These are phyloP conservation scores for Phrynocephalus forsythii DNA, from an alignment of 2,797 vertebrate genomes.

Conservation along the genomic window DNA sequence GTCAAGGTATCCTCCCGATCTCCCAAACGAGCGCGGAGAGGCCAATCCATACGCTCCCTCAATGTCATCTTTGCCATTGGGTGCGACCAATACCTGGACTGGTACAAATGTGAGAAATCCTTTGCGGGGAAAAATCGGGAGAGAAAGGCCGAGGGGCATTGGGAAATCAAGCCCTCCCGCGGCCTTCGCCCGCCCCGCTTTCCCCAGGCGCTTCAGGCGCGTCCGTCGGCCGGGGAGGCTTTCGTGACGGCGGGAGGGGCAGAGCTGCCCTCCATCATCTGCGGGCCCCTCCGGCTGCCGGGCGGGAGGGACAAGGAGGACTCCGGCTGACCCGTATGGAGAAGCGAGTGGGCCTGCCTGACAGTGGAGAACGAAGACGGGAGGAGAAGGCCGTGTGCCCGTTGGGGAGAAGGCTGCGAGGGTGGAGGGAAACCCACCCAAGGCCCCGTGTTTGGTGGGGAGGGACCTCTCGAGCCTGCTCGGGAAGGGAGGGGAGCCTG, in stretches of 20 bases:
- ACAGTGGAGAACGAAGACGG: not conserved
- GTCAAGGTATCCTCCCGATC: no score
- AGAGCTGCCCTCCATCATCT: no score
- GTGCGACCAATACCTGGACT: no score
- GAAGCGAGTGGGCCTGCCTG: not conserved
- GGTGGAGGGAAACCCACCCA: no score
- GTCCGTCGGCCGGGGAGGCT: not conserved
- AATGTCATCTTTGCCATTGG: no score
- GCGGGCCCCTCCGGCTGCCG: not conserved
- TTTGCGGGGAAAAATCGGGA: no score
- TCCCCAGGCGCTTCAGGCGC: not conserved
- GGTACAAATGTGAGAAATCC: no score
- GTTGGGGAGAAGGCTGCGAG: not conserved
- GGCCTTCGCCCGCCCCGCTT: no score
- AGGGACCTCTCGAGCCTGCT: not conserved
- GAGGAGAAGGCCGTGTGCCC: not conserved
- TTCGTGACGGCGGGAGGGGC: no score
- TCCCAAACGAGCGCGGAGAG: no score
- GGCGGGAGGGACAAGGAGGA: not conserved
- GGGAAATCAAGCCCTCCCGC: not conserved
- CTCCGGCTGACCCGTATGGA: not conserved
- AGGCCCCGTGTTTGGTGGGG: not conserved
- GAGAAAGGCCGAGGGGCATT: no score
- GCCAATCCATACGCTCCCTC: no score
- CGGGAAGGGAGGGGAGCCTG: not conserved